Conservation (phyloP, 1,140 invertebrate genomes). For the Drosophila repleta region DNA sequence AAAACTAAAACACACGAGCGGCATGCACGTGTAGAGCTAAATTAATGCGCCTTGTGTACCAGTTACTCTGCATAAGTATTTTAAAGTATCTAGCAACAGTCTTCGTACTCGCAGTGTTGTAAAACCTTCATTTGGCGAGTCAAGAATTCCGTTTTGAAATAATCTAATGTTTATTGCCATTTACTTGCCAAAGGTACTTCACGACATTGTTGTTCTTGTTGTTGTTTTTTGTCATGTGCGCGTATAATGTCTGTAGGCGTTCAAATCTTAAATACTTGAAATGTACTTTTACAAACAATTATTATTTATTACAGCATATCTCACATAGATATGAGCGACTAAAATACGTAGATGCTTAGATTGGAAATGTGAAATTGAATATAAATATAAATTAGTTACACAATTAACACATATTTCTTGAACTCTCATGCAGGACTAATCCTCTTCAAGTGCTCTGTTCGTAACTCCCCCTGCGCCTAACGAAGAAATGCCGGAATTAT, state of each 20-base stretch:
- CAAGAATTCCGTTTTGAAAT: not conserved
- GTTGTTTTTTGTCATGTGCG: slow-evolving; percentile 11
- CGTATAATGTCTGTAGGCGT: slow-evolving; percentile 23
- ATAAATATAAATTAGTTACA: not conserved
- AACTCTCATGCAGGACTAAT: slow-evolving; percentile 17
- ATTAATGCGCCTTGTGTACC: not conserved
- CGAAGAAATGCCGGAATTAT: slow-evolving; percentile 23
- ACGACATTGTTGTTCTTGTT: too few relatives aligned
- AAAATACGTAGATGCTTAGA: slow-evolving; percentile 2
- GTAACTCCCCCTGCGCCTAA: slow-evolving; percentile 41
- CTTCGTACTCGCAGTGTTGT: not conserved
- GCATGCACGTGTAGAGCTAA: slow-evolving; percentile 56
- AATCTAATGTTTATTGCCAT: not conserved
- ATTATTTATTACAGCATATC: slow-evolving; percentile 3
- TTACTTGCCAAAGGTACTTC: too few relatives aligned
- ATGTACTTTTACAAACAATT: not conserved
- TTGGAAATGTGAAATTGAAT: slow-evolving; percentile 6
- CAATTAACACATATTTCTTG: slow-evolving; percentile 9
- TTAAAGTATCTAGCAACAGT: slow-evolving; percentile 14
- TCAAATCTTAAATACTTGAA: not conserved
- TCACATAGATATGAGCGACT: not conserved
- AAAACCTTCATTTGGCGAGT: not conserved
- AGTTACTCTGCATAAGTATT: slow-evolving; percentile 22
- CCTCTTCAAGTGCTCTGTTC: slow-evolving; percentile 59
- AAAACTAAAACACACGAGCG: slow-evolving; percentile 21